Evolutionary conservation across 2,888 invertebrate genomes (phyloP).

Genomic region (Phengaris arion): DNA sequence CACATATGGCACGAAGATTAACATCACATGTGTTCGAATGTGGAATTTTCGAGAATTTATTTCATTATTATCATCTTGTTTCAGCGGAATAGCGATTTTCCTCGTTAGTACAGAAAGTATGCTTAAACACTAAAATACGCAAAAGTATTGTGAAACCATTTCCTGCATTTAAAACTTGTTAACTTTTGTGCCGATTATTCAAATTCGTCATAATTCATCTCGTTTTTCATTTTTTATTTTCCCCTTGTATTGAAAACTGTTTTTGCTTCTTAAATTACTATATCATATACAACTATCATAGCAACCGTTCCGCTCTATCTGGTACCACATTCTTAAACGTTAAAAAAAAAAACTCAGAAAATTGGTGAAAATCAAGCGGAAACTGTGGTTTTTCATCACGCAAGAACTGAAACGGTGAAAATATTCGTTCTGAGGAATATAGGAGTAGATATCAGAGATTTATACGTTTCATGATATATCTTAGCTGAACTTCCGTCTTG

Average conservation of each 20-base stretch:
- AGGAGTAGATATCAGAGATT: slow-evolving; percentile 32
- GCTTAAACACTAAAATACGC: neutral
- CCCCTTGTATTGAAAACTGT: no score
- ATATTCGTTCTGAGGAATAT: neutral
- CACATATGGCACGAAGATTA: slow-evolving; percentile 47
- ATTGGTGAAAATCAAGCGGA: neutral
- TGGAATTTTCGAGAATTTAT: slow-evolving; percentile 27
- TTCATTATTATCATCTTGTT: slow-evolving; percentile 4
- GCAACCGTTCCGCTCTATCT: neutral
- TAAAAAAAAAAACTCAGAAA: neutral
- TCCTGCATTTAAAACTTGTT: no score
- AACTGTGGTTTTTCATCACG: neutral
- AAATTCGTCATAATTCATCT: no score
- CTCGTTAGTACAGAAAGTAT: neutral
- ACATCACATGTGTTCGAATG: slow-evolving; percentile 43
- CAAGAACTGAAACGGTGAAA: slow-evolving; percentile 1
- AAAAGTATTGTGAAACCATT: no score
- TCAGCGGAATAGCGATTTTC: neutral
- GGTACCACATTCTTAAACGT: neutral
- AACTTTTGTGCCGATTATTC: no score
- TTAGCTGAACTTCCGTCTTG: slow-evolving; percentile 35
- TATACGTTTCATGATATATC: slow-evolving; percentile 38
- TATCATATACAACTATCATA: no score
- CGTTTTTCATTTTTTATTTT: no score
- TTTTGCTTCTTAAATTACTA: no score